Conservation (phyloP, 1,140 invertebrate genomes). For the Macrocentrus cingulum region DNA sequence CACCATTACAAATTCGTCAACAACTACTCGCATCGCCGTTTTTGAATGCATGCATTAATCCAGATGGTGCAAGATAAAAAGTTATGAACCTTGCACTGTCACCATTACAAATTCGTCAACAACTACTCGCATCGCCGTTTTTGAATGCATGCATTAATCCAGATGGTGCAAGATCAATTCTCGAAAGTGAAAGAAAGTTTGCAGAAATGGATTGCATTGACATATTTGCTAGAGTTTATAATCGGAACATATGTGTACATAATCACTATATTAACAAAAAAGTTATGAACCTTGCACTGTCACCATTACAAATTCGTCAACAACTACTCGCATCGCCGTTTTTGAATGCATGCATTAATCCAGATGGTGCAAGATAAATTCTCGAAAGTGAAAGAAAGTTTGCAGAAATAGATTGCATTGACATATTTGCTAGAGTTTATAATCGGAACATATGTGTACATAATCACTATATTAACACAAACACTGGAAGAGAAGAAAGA, state of each 20-base stretch:
- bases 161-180: neutral
- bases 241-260: conserved; percentile 19
- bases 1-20: neutral
- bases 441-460: conserved; percentile 19
- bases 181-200: neutral
- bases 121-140: conserved; percentile 6
- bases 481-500: conserved; percentile 1
- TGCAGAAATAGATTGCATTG: conserved; percentile 11
- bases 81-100: neutral
- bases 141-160: conserved; percentile 7
- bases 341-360: conserved; percentile 5
- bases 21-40: conserved; percentile 8
- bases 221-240: conserved; percentile 8
- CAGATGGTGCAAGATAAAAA: neutral
- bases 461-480: conserved; percentile 4
- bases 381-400: neutral
- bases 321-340: conserved; percentile 8
- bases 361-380: neutral
- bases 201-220: conserved; percentile 13
- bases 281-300: neutral
- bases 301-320: neutral
- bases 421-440: conserved; percentile 10
- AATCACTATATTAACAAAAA: too few species aligned
- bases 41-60: conserved; percentile 5
- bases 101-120: neutral